phyloP scores from a whole-genome alignment of 35 echinoderm and acorn worm species.

The Apostichopus californicus region DNA sequence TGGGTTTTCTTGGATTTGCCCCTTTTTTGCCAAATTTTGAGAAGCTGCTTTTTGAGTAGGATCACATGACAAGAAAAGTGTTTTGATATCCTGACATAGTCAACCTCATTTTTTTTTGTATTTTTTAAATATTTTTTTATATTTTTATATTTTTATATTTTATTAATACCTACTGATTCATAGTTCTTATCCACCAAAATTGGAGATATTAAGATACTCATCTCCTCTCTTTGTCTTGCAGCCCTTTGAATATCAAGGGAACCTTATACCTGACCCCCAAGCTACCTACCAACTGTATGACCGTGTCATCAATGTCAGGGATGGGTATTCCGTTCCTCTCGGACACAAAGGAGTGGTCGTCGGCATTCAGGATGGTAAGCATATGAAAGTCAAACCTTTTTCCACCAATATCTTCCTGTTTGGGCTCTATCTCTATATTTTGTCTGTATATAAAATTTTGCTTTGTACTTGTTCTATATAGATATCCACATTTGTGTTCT shows the following conservation, averaged over 20 bases:
- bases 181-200: not conserved
- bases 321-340: slow-evolving; percentile 92
- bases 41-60: no score
- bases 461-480: no score
- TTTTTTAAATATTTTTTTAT: not conserved
- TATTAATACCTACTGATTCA: not conserved
- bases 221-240: slow-evolving; percentile 15
- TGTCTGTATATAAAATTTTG: no score
- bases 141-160: no score
- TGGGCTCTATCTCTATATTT: no score
- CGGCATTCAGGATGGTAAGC: slow-evolving; percentile 87
- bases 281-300: slow-evolving; percentile 85
- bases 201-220: not conserved
- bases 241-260: slow-evolving; percentile 82
- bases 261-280: slow-evolving; percentile 86
- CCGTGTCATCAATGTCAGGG: slow-evolving; percentile 81
- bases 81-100: no score
- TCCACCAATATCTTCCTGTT: no score
- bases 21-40: no score
- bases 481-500: no score
- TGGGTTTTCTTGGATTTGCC: no score
- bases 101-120: not conserved
- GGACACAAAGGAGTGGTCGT: slow-evolving; percentile 79
- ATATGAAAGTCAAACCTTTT: no score
- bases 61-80: no score